Conservation (phyloP, 2,797 vertebrate species). For the Xyrichtys novacula region DNA sequence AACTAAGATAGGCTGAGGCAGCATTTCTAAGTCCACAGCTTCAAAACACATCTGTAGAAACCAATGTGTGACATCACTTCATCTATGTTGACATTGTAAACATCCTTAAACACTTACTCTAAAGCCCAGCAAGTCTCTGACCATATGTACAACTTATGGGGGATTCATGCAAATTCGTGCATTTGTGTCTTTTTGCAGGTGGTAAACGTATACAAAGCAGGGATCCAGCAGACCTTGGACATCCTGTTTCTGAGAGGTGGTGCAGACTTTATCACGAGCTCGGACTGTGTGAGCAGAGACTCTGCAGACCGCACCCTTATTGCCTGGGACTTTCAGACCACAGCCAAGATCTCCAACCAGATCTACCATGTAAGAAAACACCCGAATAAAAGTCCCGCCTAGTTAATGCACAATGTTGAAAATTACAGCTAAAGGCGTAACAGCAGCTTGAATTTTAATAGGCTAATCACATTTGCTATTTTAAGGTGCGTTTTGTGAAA, state of each 20-base stretch:
- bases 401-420: neutral
- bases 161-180: neutral
- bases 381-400: neutral
- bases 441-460: slow-evolving; percentile 3
- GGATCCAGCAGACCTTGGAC: slow-evolving; percentile 94
- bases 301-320: slow-evolving; percentile 96
- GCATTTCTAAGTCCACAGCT: too few relatives aligned
- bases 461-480: neutral
- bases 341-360: slow-evolving; percentile 96
- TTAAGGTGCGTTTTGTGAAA: slow-evolving; percentile 5
- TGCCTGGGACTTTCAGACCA: slow-evolving; percentile 94
- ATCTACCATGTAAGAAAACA: slow-evolving; percentile 93
- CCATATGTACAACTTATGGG: too few relatives aligned
- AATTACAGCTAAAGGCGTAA: neutral
- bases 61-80: too few relatives aligned
- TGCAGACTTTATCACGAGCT: slow-evolving; percentile 92
- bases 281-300: slow-evolving; percentile 94
- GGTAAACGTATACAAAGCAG: slow-evolving; percentile 90
- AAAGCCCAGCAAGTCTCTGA: too few relatives aligned
- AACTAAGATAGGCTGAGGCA: too few relatives aligned
- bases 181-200: slow-evolving; percentile 77
- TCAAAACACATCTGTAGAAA: too few relatives aligned
- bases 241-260: slow-evolving; percentile 92
- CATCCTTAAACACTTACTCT: too few relatives aligned
- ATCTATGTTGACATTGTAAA: too few relatives aligned